phyloP scores from a whole-genome alignment of 2,888 invertebrate species.

The Gastrophysa polygoni region DNA sequence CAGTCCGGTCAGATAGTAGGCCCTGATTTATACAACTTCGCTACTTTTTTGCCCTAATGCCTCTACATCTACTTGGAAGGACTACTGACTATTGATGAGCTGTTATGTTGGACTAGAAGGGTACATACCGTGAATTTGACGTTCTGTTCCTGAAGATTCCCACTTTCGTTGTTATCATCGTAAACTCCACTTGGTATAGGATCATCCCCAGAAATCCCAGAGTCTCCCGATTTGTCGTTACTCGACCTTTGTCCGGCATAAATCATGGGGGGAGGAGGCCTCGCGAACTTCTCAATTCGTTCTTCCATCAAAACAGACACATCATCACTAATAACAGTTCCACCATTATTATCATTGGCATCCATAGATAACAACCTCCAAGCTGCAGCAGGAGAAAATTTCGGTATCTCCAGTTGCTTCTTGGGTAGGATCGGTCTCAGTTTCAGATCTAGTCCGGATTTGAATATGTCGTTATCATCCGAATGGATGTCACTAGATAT shows the following conservation, averaged over 20 bases:
- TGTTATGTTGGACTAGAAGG: no score
- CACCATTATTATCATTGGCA: conserved; percentile 49
- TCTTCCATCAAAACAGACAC: conserved; percentile 60
- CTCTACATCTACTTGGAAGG: no score
- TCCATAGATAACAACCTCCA: conserved; percentile 79
- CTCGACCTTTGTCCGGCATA: conserved; percentile 59
- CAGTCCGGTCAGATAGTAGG: no score
- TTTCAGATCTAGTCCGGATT: conserved; percentile 71
- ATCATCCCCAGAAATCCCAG: conserved; percentile 83
- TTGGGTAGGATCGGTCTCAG: conserved; percentile 81
- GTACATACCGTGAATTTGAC: background rate
- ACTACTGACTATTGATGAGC: no score
- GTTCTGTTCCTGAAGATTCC: conserved; percentile 6
- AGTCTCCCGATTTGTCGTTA: conserved; percentile 81
- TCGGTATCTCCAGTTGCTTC: conserved; percentile 75
- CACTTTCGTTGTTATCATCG: conserved; percentile 55
- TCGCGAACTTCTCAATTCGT: conserved; percentile 62
- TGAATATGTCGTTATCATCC: conserved; percentile 44
- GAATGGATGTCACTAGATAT: conserved; percentile 63
- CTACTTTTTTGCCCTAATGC: no score
- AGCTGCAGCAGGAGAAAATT: conserved; percentile 83
- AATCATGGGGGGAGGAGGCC: conserved; percentile 60
- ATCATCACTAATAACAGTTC: conserved; percentile 50
- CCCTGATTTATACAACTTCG: no score
- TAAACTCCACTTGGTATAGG: conserved; percentile 61